Base-by-base conservation (phyloP, 2,888 invertebrate species). In the Drosophila merina region DNA sequence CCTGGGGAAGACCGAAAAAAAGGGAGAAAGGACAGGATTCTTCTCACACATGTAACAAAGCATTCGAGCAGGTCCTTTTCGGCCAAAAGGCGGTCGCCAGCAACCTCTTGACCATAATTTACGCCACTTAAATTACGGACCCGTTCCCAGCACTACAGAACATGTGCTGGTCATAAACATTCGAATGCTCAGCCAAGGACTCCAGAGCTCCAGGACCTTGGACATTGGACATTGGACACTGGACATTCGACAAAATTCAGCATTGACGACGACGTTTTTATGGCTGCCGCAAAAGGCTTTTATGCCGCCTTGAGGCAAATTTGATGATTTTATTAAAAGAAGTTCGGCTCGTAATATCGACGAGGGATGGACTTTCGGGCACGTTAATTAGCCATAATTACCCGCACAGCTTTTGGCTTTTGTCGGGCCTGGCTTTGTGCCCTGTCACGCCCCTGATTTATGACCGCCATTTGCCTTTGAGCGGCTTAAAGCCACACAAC, bases 321-420 rank as follows among this genome's bases (percentile, higher is more conserved):
- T 82, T 86, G 76, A 82, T 82, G 86, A 69, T 83, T 86, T 86
- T 84, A 83, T 86, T 86, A 78, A 74, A 76, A 68, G 67, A 76
- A 69, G 59, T 72, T 66, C 33, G 45, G 52, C 51, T 56, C 50
- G 56, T 44, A 59, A 55, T 64, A 82, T 77, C 69, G 77, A 83
- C 72, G 14, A 12, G 38, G 10, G 14, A 10, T 10, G 26, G 20
- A 12, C 30, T 44, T 44, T 44, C 2, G 20, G 25, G 56, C 59
- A 74, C 86, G 83, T 82, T 82, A 82, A 82, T 82, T 82, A 82
- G 82, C 75, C 80, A 86, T 82, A 82, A 82, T 82, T 82, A 82
- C 82, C 84, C 73, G 72, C 77, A 77, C 80, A 80, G 82, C 82
- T 86, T 83, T 86, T 76, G 80, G 78, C 83, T 79, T 71, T 80